Evolutionary conservation across 2,888 invertebrate genomes (phyloP), one percentile per base, ranked within the genome.

Genomic region (Phania funesta): DNA sequence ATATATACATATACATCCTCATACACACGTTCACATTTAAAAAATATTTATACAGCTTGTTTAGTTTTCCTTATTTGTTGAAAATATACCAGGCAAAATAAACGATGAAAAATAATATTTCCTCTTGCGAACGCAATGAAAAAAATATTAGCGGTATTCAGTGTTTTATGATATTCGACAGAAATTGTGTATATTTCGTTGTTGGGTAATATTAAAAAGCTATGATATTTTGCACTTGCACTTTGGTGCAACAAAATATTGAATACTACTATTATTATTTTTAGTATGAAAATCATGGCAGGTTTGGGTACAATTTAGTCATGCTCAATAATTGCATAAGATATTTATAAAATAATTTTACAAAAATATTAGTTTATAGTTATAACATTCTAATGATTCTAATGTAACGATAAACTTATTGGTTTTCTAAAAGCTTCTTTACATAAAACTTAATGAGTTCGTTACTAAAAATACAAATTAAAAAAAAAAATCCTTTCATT

Each of bases 21-120:
- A 13, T 13, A 1, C 6, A 41, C n/a, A 13, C 41, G n/a, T 41
- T 2, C 41, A n/a, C 16, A 9, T 8, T 32, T 32, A 32, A 32
- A 8, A 32, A 32, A 32, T 32, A n/a, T n/a, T n/a, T n/a, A n/a
- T n/a, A n/a, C n/a, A n/a, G n/a, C n/a, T n/a, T n/a, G n/a, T n/a
- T n/a, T n/a, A n/a, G 32, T 20, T 20, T 64, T 32, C 4, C 11
- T 46, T 29, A 7, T 48, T 50, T 71, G 26, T 11, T 60, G 11
- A n/a, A 46, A 13, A 11, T 41, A 9, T 16, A 26, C 0, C 11
- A 70, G 68, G 3, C 22, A 32, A 54, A 74, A 13, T 44, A 4
- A 74, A 44, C 54, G 32, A 52, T 44, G 29, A 54, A 54, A 64
- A 64, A 18, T 44, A 41, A 24, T 64, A 64, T 64, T 46, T 64